Evolutionary conservation across 2,797 vertebrate genomes (phyloP).

Genomic region (Antrozous pallidus): DNA sequence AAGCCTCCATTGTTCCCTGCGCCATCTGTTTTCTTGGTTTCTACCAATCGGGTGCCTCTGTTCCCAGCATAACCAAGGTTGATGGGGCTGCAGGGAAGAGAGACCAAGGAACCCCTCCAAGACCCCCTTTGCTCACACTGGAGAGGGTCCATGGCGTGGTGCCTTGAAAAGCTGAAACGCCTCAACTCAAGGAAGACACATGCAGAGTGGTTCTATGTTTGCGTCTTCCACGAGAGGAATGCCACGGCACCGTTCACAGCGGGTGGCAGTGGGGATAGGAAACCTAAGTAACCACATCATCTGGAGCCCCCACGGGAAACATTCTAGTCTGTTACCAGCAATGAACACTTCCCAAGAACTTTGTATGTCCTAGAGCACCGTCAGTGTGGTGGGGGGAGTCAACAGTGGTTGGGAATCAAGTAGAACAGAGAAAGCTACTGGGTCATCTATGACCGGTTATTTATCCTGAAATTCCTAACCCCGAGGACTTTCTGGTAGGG

Average conservation of each 20-base stretch:
- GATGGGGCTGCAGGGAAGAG: neutral
- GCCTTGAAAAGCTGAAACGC: neutral
- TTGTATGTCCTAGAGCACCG: neutral
- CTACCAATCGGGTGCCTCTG: conserved; percentile 60
- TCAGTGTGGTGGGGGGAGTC: neutral
- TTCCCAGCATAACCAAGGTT: conserved; percentile 11
- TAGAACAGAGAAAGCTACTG: neutral
- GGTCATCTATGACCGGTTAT: neutral
- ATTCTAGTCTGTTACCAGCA: neutral
- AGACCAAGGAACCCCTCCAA: conserved; percentile 44
- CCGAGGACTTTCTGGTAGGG: neutral
- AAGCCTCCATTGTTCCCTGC: conserved; percentile 71
- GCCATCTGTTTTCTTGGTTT: conserved; percentile 72
- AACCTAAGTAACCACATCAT: neutral
- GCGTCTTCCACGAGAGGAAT: neutral
- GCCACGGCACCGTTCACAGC: no score
- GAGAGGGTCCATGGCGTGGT: neutral
- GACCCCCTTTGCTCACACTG: neutral
- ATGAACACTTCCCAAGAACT: neutral
- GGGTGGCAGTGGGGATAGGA: neutral
- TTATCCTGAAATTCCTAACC: neutral
- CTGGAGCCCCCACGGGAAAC: neutral
- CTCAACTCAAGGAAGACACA: neutral
- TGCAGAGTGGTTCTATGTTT: neutral
- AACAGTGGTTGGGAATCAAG: neutral